Conservation (phyloP, 2,888 invertebrate genomes). For the Sthenelais limicola region DNA sequence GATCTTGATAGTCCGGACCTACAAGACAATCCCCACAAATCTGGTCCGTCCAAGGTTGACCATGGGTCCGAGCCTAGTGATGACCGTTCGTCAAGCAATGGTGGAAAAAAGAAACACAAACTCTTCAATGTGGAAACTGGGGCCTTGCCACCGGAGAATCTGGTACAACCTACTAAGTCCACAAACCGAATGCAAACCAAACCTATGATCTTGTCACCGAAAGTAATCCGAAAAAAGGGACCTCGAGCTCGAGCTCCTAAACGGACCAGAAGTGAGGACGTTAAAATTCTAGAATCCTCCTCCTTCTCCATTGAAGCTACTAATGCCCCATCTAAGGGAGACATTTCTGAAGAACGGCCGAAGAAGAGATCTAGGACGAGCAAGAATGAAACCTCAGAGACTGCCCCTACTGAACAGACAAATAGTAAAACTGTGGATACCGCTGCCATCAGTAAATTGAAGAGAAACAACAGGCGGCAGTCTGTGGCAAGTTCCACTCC, state of each 20-base stretch:
- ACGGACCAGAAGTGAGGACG: no score
- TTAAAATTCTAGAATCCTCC: no score
- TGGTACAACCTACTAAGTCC: slow-evolving; percentile 26
- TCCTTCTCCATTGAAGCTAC: no score
- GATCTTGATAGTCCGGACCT: slow-evolving; percentile 24
- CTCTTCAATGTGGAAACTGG: background rate
- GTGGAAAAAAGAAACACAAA: slow-evolving; percentile 30
- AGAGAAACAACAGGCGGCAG: background rate
- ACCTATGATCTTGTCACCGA: background rate
- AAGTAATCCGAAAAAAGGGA: no score
- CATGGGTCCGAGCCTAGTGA: background rate
- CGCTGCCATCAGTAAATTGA: no score
- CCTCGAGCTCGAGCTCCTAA: no score
- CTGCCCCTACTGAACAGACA: no score
- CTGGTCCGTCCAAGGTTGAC: background rate
- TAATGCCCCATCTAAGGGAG: no score
- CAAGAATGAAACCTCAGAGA: no score
- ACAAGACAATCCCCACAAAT: background rate
- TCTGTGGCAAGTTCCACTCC: slow-evolving; percentile 1
- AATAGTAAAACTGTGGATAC: no score
- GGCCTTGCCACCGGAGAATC: background rate
- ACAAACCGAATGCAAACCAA: slow-evolving; percentile 5
- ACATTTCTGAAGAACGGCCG: no score
- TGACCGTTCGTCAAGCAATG: background rate
- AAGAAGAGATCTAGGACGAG: no score